Base-by-base conservation (phyloP, 1,140 invertebrate genomes). In the Ips nitidus region DNA sequence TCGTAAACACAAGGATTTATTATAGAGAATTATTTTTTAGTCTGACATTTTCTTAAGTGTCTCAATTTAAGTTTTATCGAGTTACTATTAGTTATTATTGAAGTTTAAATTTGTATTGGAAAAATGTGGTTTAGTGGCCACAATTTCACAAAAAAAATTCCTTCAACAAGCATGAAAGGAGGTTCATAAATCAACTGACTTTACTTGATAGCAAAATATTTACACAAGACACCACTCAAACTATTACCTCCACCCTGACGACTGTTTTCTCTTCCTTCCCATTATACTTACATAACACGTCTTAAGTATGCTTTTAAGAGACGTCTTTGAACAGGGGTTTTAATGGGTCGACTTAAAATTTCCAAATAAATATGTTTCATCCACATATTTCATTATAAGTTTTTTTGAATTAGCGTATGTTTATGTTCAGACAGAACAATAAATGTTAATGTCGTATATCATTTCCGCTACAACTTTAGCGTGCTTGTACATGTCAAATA, bases 301-400 rank as follows among this genome's bases (percentile, higher is more conserved):
- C 74, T 76, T 76, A 76, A 76, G 75, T 76, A 75, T 74, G 73
- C 75, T 76, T 76, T 76, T 76, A 76, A 73, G 43, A 63, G 69
- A 65, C 68, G 66, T 65, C 72, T 62, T 41, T 42, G 8, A 69
- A 61, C 61, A 50, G 36, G 57, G 50, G 62, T 53, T 53, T 64
- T 74, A 74, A 74, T 74, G 73, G 69, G 45, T 50, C 45, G 45
- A 50, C 7, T 50, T 6, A 8, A 22, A 6, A 50, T 3, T 50
- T 22, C 22, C 22, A 22, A 22, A 22, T 22, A 22, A 22, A 50
- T 6, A 50, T 50, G 45, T 50, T 50, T 22, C 22, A 22, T 22
- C 22, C 22, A 22, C 45, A 22, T 50, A 50, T 50, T 50, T 3
- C 45, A 50, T 22, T 50, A 22, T 8, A 50, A 22, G 22, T 3